Conservation (phyloP, 2,888 invertebrate genomes). For the Brachyptera risi region DNA sequence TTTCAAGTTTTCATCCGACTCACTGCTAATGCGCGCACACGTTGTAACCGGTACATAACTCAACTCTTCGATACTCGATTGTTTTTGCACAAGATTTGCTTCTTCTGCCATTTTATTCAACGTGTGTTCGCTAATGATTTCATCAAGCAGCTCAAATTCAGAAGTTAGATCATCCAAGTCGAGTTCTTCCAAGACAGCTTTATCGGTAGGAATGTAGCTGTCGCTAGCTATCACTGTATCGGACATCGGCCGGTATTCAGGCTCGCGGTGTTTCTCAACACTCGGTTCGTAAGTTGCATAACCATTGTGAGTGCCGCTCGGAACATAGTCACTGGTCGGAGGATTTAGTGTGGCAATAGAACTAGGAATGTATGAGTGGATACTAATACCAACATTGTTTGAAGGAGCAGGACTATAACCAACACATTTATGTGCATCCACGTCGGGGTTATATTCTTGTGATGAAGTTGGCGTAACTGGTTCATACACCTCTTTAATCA, state of each 20-base stretch:
- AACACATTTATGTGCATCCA: conserved; percentile 16
- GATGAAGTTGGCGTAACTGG: background rate
- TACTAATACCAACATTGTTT: background rate
- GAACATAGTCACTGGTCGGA: conserved; percentile 20
- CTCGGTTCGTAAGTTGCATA: conserved; percentile 25
- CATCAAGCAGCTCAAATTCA: conserved; percentile 47
- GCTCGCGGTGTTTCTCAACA: conserved; percentile 20
- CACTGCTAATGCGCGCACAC: no score
- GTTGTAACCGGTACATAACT: no score
- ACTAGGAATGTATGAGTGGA: conserved; percentile 22
- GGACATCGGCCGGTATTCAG: conserved; percentile 25
- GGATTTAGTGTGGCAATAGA: conserved; percentile 13
- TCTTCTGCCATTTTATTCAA: no score
- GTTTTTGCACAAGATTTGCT: no score
- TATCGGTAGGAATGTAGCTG: conserved; percentile 29
- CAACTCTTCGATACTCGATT: no score
- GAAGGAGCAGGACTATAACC: conserved; percentile 5
- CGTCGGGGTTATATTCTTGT: conserved; percentile 13
- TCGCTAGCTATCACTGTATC: background rate
- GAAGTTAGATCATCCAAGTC: conserved; percentile 29
- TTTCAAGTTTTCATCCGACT: no score
- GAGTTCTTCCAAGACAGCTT: conserved; percentile 18
- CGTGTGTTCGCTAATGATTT: conserved; percentile 42
- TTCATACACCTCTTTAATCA: no score
- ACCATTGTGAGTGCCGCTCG: background rate